Conservation (phyloP, 2,888 invertebrate species). For the Ormyrus labotus region DNA sequence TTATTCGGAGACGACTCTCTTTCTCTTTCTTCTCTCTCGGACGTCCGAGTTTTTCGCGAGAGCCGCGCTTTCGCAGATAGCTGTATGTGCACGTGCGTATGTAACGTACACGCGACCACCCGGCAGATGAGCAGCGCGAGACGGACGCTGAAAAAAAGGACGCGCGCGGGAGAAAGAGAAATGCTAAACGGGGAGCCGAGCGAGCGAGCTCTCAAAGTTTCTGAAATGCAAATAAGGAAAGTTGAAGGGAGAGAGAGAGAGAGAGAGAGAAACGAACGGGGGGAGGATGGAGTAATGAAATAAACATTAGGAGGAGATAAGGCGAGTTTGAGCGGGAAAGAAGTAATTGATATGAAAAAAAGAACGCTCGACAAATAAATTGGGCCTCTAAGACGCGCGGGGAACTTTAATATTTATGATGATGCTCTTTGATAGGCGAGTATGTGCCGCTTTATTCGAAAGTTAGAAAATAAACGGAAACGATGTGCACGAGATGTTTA, state of each 20-base stretch:
- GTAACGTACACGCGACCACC: constrained; percentile 1
- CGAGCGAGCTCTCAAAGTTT: constrained; percentile 36
- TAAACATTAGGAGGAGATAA: not conserved
- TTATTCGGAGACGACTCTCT: constrained; percentile 36
- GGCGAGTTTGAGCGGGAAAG: not conserved
- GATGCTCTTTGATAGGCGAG: too few species aligned
- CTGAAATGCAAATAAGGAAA: constrained; percentile 54
- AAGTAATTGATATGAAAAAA: too few species aligned
- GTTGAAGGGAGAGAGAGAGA: constrained; percentile 27
- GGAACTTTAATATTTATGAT: too few species aligned
- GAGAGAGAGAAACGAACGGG: not conserved
- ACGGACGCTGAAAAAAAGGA: too few species aligned
- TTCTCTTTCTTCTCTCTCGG: not conserved
- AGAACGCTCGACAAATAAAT: too few species aligned
- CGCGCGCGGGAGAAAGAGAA: not conserved
- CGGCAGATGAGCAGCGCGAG: not conserved
- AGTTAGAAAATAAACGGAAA: too few species aligned
- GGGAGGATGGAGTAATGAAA: not conserved
- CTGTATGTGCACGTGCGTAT: constrained; percentile 17
- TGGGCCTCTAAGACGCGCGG: too few species aligned
- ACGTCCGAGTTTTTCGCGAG: not conserved
- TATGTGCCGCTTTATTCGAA: too few species aligned
- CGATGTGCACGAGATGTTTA: too few species aligned
- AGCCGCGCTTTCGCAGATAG: constrained; percentile 36
- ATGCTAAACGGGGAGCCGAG: not conserved